Base-by-base conservation (phyloP, 2,113 vertebrate species). In the Lucifuga dentata region DNA sequence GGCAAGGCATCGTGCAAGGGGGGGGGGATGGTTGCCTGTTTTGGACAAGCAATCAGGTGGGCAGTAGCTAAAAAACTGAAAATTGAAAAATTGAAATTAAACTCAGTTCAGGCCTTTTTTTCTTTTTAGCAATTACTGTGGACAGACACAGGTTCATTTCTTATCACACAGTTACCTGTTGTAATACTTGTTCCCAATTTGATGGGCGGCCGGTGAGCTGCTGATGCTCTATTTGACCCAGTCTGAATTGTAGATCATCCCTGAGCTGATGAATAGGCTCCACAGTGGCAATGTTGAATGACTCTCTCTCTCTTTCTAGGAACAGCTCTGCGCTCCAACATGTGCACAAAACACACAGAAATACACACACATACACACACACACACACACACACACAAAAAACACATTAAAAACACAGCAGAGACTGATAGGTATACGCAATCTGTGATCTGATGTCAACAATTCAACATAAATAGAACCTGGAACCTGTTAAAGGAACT, bases 231-330 rank as follows among this genome's bases (percentile, higher is more conserved):
- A 85, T 53, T 74, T 92, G 81, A 58, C 56, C 36, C 81, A 95
- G 83, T 61, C 89, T 90, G 77, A 91, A 88, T 71, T 88, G 78
- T 57, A 98, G 89, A 76, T 94, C 94, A 40, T 93, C 90, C 78
- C 76, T 92, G 10, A 98, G 88, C 60, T 95, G 94, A 89, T 89
- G 90, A 78, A 96, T 35, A 36, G 95, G 94, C 72, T 76, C 81
- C 32, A 97, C 88, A 20, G 94, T 88, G 43, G 88, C 87, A 51
- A 55, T 73, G 75, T 85, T 81, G 73, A 94, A 95, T 0, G 17
- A 21, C 24, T 91, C 86, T 64, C 83, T 52, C 29, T 95, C 93
- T 58, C 87, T 86, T 70, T 93, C 86, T 60, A 98, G 85, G 23
- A 78, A 73, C 64, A 86, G 72, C 20, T 90, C 96, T 98, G 67